phyloP scores from a whole-genome alignment of 2,797 vertebrate species.

The Lacerta agilis region DNA sequence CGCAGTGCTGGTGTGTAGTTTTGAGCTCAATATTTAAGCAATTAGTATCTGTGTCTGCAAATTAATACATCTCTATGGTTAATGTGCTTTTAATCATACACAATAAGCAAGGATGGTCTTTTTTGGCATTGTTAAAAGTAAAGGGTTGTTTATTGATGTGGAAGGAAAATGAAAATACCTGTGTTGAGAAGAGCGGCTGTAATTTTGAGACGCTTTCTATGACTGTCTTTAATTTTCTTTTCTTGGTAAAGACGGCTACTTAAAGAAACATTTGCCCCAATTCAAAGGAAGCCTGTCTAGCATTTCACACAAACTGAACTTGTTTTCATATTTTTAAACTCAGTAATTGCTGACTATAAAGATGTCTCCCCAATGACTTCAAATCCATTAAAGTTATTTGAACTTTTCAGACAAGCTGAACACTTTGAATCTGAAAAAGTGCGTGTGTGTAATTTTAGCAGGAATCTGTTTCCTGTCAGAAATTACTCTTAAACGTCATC shows the following conservation, averaged over 20 bases:
- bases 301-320: conserved; percentile 66
- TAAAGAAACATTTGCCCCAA: conserved; percentile 66
- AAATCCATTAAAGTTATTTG: conserved; percentile 70
- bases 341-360: conserved; percentile 74
- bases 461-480: conserved; percentile 58
- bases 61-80: conserved; percentile 83
- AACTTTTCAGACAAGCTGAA: conserved; percentile 64
- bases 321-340: conserved; percentile 75
- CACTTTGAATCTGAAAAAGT: conserved; percentile 62
- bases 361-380: conserved; percentile 62
- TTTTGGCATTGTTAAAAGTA: conserved; percentile 68
- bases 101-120: conserved; percentile 75
- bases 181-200: conserved; percentile 44
- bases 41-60: conserved; percentile 81
- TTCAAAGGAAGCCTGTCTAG: conserved; percentile 65
- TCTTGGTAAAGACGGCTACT: conserved; percentile 55
- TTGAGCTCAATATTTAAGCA: conserved; percentile 83
- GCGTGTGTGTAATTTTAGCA: conserved; percentile 40
- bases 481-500: conserved; percentile 60
- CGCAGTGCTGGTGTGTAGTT: conserved; percentile 75
- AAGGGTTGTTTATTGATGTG: conserved; percentile 76
- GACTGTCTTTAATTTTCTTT: conserved; percentile 59
- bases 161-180: conserved; percentile 67
- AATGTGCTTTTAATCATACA: conserved; percentile 80
- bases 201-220: conserved; percentile 59